A percentile compares a stretch with the other conserved stretches of the same genome.
Conservation (phyloP, 1,140 invertebrate genomes). For the Melipona quadrifasciata region DNA sequence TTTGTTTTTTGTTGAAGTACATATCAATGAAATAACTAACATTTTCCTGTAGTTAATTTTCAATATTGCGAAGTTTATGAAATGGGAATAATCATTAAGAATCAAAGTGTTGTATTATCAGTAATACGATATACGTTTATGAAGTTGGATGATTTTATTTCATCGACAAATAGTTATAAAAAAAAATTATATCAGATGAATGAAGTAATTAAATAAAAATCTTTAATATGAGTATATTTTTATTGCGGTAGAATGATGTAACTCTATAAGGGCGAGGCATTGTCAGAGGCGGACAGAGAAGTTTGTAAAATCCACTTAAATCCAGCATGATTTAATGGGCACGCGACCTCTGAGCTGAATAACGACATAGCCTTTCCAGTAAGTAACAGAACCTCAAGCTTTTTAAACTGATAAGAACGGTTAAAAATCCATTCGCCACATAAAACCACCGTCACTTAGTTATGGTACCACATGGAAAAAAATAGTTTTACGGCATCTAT, state of each 20-base stretch:
- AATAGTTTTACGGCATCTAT: neutral
- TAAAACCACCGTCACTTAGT: constrained; percentile 26
- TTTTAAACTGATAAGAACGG: constrained; percentile 60
- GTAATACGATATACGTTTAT: too few species aligned
- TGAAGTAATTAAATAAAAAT: constrained; percentile 15
- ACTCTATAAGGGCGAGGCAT: constrained; percentile 63
- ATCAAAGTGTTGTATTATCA: too few species aligned
- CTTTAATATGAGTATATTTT: constrained; percentile 49
- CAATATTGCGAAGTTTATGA: too few species aligned
- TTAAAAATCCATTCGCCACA: constrained; percentile 59
- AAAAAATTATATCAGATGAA: constrained; percentile 13
- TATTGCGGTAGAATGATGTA: constrained; percentile 53
- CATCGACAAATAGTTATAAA: neutral
- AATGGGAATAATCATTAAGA: too few species aligned
- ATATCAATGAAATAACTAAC: too few species aligned
- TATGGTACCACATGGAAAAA: constrained; percentile 31
- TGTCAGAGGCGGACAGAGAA: constrained; percentile 46
- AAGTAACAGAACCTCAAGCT: constrained; percentile 56
- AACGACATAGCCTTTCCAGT: constrained; percentile 44
- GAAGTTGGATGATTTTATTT: neutral
- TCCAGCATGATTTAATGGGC: constrained; percentile 66
- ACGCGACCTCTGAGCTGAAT: constrained; percentile 42
- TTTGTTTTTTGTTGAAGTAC: too few species aligned
- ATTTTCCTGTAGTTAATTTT: too few species aligned
- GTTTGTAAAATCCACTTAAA: constrained; percentile 69